Base-by-base conservation (phyloP, 2,888 invertebrate species). In the Brenthis ino region DNA sequence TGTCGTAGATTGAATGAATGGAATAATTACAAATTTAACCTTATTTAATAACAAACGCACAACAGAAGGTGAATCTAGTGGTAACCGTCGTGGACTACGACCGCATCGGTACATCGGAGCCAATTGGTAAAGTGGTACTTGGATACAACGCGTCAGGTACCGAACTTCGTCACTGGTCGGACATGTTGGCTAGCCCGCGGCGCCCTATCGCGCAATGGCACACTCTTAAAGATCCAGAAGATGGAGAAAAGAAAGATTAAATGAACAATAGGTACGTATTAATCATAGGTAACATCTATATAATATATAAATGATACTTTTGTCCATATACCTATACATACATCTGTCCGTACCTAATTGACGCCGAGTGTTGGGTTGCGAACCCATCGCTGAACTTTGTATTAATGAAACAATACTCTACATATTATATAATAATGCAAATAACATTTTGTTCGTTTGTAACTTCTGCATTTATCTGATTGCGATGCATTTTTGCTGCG, bases 161-260 rank as follows among this genome's bases (percentile, higher is more conserved):
- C 50, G 99, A 99, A 92, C 94, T 99, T 75, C 97, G 99, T 81
- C 99, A 99, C 93, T 99, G 99, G 99, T 99, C 99, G 76, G 99
- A 99, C 93, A 99, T 99, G 99, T 93, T 99, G 93, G 99, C 99
- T 81, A 99, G 99, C 80, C 99, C 99, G 57, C 95, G 99, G 83
- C 96, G 99, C 88, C 99, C 99, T 72, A 99, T 99, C 82, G 99
- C 99, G 80, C 99, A 99, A 91, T 99, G 99, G 99, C 99, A 99
- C 89, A 99, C 99, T 76, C 96, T 99, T 78, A 99, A 99, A 93
- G 99, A 99, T 92, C 97, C 99, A 79, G 97, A 99, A 88, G 98
- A 99, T 89, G 96, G 96, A 85, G 97, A 97, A 89, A 97, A 97
- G 94, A 96, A 96, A 88, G 96, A 96, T 91, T 96, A 96, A 89